These are phyloP conservation scores for Neoaliturus tenellus DNA, from an alignment of 2,888 invertebrate genomes.

Conservation along the genomic window DNA sequence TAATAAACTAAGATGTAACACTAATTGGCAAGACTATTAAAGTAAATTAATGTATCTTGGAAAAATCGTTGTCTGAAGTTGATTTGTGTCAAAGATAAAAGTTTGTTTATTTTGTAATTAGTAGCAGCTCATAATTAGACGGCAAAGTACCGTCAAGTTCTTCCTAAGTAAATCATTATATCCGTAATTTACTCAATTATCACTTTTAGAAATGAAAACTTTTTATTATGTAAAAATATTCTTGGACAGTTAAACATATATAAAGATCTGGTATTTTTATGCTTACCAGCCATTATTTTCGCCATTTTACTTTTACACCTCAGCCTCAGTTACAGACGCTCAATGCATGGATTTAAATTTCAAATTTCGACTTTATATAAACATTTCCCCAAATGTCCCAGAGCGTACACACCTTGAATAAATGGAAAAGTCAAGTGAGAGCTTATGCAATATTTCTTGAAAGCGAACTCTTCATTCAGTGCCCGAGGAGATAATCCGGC, in stretches of 20 bases:
- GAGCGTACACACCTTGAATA: neutral
- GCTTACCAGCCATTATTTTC: no score
- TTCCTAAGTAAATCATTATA: no score
- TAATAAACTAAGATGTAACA: no score
- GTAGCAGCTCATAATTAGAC: neutral
- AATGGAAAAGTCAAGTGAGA: neutral
- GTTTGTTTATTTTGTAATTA: neutral
- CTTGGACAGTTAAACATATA: no score
- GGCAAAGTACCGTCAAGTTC: no score
- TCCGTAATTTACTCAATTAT: no score
- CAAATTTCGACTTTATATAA: neutral
- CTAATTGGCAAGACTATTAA: neutral
- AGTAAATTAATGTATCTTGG: neutral
- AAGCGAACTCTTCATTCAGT: constrained; percentile 19
- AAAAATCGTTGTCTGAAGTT: neutral
- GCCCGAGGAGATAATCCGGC: neutral
- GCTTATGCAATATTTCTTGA: constrained; percentile 33
- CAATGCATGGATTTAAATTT: neutral
- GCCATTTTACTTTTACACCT: no score
- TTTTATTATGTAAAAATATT: no score
- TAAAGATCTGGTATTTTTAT: no score
- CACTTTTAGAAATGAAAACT: no score
- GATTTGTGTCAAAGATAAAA: neutral
- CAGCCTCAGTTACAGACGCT: no score
- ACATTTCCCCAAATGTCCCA: neutral